Evolutionary conservation across 2,113 vertebrate species (phyloP).

Genomic region (Beaufortia kweichowensis): DNA sequence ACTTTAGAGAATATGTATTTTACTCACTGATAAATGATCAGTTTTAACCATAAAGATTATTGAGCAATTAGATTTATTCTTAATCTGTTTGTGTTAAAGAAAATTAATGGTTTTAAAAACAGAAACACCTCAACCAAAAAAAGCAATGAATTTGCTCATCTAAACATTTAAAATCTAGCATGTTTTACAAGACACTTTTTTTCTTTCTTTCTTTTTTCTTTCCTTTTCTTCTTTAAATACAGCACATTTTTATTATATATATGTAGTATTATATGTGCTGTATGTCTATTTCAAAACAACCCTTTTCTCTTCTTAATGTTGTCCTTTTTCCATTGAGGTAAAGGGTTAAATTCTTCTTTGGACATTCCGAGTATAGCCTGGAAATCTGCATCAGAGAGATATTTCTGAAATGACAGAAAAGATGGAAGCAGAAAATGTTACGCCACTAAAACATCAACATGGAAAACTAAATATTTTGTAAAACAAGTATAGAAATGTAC

Average conservation of each 20-base stretch:
- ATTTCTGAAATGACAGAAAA: conserved; percentile 68
- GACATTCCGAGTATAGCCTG: conserved; percentile 73
- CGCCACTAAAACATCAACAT: background rate
- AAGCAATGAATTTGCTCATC: too few relatives aligned
- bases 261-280: background rate
- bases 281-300: conserved; percentile 75
- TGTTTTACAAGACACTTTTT: too few relatives aligned
- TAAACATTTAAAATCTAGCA: too few relatives aligned
- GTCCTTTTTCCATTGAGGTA: conserved; percentile 84
- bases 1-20: too few relatives aligned
- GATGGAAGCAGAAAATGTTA: background rate
- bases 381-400: conserved; percentile 83
- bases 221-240: too few relatives aligned
- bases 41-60: too few relatives aligned
- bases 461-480: background rate
- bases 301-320: conserved; percentile 81
- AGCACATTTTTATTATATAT: background rate
- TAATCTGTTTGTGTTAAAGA: background rate
- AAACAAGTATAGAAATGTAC: too few relatives aligned
- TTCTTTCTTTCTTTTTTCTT: too few relatives aligned
- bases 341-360: conserved; percentile 72
- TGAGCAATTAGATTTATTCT: too few relatives aligned
- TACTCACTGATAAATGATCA: too few relatives aligned
- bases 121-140: background rate
- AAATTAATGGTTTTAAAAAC: background rate